Base-by-base conservation (phyloP, 1,140 invertebrate species). In the Microplitis demolitor region DNA sequence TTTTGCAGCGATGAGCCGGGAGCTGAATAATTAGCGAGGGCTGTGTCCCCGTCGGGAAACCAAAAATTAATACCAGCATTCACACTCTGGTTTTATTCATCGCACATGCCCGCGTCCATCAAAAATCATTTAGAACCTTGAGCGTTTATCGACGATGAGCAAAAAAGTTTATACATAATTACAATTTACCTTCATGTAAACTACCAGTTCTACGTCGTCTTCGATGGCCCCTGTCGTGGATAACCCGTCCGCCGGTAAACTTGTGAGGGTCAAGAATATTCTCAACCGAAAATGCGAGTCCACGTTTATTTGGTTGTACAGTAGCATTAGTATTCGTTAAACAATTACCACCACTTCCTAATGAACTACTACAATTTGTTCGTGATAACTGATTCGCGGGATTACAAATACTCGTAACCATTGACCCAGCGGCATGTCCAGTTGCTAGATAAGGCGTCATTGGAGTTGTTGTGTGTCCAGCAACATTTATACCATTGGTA, bases 261-360 rank as follows among this genome's bases (percentile, higher is more conserved):
- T 96, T 96, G 73, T 92, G 96, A 0, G 95, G 95, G 82, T 96
- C 95, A 39, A 97, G 86, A 69, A 97, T 97, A 82, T 97, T 96
- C 85, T 97, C 95, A 4, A 97, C 95, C 3, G 95, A 96, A 84
- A 97, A 97, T 0, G 94, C 93, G 63, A 95, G 85, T 60, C 91
- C 87, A 78, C 88, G 74, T 74, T 85, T 85, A 71, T 76, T 81
- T 8, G 72, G 72, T 64, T 79, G 80, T 0, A 82, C 84, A 11
- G 78, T 77, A 66, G 80, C 67, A 4, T 81, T 72, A 3, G 83
- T 84, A 3, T 82, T 82, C 14, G 80, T 85, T 50, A 81, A 81
- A 71, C 68, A 60, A 61, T 76, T 82, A 24, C 79, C 78, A 8
- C 64, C 61, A 68, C 68, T 71, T 39, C 66, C 58, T 13, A 33